Evolutionary conservation across 2,888 invertebrate genomes (phyloP).

Genomic region (Leptinotarsa tumamoca): DNA sequence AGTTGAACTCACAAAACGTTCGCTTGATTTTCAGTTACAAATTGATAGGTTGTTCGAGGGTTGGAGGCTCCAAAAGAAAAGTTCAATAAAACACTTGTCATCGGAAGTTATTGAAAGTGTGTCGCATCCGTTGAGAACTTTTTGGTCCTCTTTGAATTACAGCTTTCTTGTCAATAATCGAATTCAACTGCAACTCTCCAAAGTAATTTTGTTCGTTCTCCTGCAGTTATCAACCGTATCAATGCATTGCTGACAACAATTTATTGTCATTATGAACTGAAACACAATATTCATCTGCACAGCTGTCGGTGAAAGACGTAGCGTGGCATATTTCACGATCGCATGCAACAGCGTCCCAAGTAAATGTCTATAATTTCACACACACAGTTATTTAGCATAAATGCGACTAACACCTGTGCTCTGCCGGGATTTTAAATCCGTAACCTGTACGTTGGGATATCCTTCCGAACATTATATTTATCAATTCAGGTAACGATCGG

Average conservation of each 20-base stretch:
- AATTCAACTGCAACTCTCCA: background rate
- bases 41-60: too few relatives aligned
- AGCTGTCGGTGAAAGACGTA: slow-evolving; percentile 23
- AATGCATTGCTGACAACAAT: background rate
- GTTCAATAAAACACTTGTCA: background rate
- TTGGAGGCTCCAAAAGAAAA: too few relatives aligned
- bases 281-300: slow-evolving; percentile 17
- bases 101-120: background rate
- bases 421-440: slow-evolving; percentile 33
- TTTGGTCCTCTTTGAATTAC: background rate
- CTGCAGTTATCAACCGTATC: background rate
- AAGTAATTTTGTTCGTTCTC: background rate
- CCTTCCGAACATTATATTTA: slow-evolving; percentile 41
- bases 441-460: slow-evolving; percentile 34
- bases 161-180: background rate
- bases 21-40: too few relatives aligned
- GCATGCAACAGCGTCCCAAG: slow-evolving; percentile 41
- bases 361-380: slow-evolving; percentile 47
- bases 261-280: slow-evolving; percentile 1
- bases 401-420: slow-evolving; percentile 47
- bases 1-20: too few relatives aligned
- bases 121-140: background rate
- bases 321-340: slow-evolving; percentile 44
- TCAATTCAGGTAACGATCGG: slow-evolving; percentile 41
- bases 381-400: slow-evolving; percentile 48